Base-by-base conservation (phyloP, 2,113 vertebrate species). In the Vanacampus margaritifer region DNA sequence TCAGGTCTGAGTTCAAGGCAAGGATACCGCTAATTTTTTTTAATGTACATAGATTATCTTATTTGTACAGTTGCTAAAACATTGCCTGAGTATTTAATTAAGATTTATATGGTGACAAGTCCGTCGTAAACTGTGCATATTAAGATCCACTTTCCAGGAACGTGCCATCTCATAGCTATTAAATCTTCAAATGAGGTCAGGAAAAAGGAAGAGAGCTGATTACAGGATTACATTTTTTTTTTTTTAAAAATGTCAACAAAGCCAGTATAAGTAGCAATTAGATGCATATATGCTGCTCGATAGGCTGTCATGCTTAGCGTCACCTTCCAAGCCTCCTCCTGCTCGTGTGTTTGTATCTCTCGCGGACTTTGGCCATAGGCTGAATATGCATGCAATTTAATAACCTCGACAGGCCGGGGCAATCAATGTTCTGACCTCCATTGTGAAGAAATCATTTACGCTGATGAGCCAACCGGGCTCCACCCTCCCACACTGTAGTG, bases 351-450 rank as follows among this genome's bases (percentile, higher is more conserved):
- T 85, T 88, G 82, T 90, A 86, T 86, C 80, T 73, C 63, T n/a
- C 28, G 63, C 77, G 84, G 79, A 88, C 89, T 89, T 92, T 90
- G 88, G 76, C 76, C 73, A 1, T 45, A 53, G 60, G 60, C 75
- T 81, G 73, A 80, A 79, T 82, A 71, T 79, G 67, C 72, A 74
- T 32, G 37, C 57, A 73, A 86, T 84, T 62, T 80, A 83, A 90
- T 89, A 80, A 87, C 86, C 80, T 87, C 79, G 80, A 72, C 79
- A 76, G 78, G 74, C 64, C 69, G 67, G 45, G 73, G 69, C 80
- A 79, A 80, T 80, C 76, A 74, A 79, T 69, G 71, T 64, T 71
- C 60, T 88, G 85, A 84, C 82, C 86, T 87, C 72, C 46, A 77
- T 26, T 51, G 53, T 54, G 67, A 78, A 80, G 84, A 82, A 90